These are phyloP conservation scores for Glareola pratincola DNA, from an alignment of 2,113 vertebrate genomes.

Conservation along the genomic window DNA sequence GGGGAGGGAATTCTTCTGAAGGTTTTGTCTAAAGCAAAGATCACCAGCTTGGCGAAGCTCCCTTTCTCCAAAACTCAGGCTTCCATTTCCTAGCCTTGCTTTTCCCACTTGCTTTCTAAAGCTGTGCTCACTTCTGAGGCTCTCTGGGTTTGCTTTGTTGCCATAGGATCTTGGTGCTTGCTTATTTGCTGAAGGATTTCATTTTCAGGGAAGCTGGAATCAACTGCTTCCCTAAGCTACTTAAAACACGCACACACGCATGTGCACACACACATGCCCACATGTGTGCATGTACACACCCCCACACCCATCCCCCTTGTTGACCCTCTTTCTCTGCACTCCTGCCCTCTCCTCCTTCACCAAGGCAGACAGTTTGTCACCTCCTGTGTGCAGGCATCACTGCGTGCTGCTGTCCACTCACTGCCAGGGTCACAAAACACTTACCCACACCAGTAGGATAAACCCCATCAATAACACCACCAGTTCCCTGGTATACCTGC, in stretches of 20 bases:
- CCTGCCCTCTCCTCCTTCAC: background rate
- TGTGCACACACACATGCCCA: no score
- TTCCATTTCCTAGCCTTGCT: constrained; percentile 15
- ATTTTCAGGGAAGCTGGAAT: background rate
- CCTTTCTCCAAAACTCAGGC: background rate
- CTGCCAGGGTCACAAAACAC: background rate
- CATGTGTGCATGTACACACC: no score
- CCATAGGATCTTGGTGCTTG: constrained; percentile 7
- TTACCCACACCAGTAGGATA: background rate
- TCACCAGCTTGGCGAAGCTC: background rate
- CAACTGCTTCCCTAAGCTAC: constrained; percentile 1
- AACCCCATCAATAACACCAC: background rate
- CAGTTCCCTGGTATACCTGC: background rate
- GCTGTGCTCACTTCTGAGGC: background rate
- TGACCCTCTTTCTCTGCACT: background rate
- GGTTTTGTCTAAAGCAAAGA: background rate
- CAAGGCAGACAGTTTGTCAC: background rate
- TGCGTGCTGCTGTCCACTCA: background rate
- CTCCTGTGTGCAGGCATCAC: background rate
- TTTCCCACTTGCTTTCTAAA: constrained; percentile 18
- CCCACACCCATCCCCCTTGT: background rate
- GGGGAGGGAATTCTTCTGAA: background rate
- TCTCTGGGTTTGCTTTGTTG: constrained; percentile 18
- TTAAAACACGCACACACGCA: background rate
- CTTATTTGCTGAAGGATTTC: constrained; percentile 3